phyloP scores from a whole-genome alignment of 2,797 vertebrate species.

The Kryptopterus vitreolus region DNA sequence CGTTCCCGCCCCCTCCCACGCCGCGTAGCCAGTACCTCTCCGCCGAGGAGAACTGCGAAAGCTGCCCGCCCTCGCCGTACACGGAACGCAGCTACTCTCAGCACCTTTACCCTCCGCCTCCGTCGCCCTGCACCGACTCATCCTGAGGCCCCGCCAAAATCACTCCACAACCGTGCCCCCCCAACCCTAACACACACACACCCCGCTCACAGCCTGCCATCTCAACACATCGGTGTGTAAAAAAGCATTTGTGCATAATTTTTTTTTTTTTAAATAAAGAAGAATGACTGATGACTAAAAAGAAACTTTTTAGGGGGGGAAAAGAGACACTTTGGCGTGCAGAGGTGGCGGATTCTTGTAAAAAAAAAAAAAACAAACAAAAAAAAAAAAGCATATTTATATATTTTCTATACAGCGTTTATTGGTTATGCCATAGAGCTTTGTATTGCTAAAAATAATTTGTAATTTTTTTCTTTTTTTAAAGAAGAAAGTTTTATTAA shows the following conservation, averaged over 20 bases:
- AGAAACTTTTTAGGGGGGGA: conserved; percentile 28
- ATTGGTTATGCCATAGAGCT: conserved; percentile 90
- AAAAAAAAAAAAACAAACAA: conserved; percentile 73
- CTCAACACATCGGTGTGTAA: conserved; percentile 77
- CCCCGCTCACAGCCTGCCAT: conserved; percentile 64
- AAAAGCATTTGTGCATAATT: conserved; percentile 77
- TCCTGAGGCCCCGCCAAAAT: conserved; percentile 81
- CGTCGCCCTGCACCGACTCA: conserved; percentile 96
- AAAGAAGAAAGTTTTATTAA: conserved; percentile 89
- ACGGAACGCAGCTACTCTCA: conserved; percentile 96
- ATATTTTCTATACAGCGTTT: conserved; percentile 98
- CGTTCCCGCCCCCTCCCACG: conserved; percentile 91
- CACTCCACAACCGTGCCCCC: conserved; percentile 55
- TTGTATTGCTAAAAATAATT: conserved; percentile 90
- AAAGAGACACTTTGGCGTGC: conserved; percentile 45
- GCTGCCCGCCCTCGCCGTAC: conserved; percentile 94
- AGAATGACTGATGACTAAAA: conserved; percentile 65
- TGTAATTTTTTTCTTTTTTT: conserved; percentile 83
- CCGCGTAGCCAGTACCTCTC: conserved; percentile 97
- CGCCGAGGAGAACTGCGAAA: conserved; percentile 96
- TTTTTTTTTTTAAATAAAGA: conserved; percentile 55
- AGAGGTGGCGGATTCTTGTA: conserved; percentile 82
- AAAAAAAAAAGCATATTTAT: conserved; percentile 90
- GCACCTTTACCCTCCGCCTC: conserved; percentile 94
- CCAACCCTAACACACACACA: conserved; percentile 51